These are phyloP conservation scores for Otolemur crassicaudatus DNA, from an alignment of 2,797 vertebrate species.

Conservation along the genomic window DNA sequence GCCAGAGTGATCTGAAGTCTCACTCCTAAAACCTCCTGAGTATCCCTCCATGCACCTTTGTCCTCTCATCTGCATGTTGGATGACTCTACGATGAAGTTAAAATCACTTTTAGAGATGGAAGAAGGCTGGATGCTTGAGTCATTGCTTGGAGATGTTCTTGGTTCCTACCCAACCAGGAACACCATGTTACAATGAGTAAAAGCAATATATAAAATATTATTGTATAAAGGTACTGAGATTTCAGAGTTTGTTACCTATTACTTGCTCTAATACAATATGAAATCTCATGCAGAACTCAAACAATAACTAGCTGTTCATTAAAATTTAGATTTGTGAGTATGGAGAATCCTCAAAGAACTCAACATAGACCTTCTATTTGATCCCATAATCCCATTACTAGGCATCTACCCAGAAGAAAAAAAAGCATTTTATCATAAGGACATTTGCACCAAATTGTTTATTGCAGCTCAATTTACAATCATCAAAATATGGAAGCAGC, in stretches of 20 bases:
- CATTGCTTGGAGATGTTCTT: background rate
- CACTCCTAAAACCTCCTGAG: background rate
- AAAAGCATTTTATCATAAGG: no score
- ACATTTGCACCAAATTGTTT: no score
- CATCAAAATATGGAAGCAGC: no score
- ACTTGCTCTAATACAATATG: background rate
- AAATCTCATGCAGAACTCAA: conserved; percentile 18
- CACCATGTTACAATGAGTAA: background rate
- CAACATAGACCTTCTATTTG: no score
- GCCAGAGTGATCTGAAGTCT: background rate
- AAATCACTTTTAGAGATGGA: background rate
- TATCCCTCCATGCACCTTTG: background rate
- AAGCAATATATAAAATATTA: background rate
- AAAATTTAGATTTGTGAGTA: background rate
- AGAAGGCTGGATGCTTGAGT: background rate
- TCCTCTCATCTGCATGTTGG: background rate
- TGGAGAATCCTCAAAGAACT: no score
- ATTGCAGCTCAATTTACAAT: no score
- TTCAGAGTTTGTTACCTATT: background rate
- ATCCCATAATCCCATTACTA: no score
- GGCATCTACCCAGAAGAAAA: no score
- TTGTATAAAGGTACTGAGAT: background rate
- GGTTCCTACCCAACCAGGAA: background rate
- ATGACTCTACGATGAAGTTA: conserved; percentile 7
- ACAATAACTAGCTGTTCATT: background rate